A percentile compares a stretch with the other conserved stretches of the same genome.
Conservation (phyloP, 1,140 invertebrate genomes). For the Papilio dardanus region DNA sequence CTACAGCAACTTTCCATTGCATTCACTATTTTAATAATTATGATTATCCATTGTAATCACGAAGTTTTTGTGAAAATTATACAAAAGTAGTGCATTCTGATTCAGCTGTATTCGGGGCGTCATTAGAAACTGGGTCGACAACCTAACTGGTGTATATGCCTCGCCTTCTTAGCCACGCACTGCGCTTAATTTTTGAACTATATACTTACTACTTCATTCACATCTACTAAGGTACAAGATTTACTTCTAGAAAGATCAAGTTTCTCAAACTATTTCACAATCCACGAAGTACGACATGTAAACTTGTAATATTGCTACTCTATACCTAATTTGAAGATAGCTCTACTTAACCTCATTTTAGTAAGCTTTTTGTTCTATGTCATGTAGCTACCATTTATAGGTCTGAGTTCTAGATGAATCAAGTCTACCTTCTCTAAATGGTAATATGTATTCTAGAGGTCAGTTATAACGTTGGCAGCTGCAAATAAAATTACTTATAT, state of each 20-base stretch:
- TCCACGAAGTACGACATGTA: too few relatives aligned
- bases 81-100: conserved; percentile 35
- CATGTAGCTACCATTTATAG: neutral
- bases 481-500: neutral
- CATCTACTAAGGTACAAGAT: neutral
- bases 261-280: too few relatives aligned
- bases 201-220: neutral
- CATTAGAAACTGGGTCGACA: conserved; percentile 68
- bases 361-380: too few relatives aligned
- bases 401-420: neutral
- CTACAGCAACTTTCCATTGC: neutral
- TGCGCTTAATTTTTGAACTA: neutral
- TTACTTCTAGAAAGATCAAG: neutral
- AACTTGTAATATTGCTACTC: neutral
- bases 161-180: conserved; percentile 21
- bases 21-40: neutral
- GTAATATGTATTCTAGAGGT: neutral
- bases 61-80: conserved; percentile 17
- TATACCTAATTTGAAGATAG: too few relatives aligned
- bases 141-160: conserved; percentile 41
- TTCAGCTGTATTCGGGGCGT: conserved; percentile 47
- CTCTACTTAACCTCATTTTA: too few relatives aligned
- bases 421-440: neutral
- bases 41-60: neutral
- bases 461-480: neutral